A percentile compares a stretch with the other conserved stretches of the same genome.
These are phyloP conservation scores for Drosophila acutilabella DNA, from an alignment of 2,888 invertebrate species.

Conservation along the genomic window DNA sequence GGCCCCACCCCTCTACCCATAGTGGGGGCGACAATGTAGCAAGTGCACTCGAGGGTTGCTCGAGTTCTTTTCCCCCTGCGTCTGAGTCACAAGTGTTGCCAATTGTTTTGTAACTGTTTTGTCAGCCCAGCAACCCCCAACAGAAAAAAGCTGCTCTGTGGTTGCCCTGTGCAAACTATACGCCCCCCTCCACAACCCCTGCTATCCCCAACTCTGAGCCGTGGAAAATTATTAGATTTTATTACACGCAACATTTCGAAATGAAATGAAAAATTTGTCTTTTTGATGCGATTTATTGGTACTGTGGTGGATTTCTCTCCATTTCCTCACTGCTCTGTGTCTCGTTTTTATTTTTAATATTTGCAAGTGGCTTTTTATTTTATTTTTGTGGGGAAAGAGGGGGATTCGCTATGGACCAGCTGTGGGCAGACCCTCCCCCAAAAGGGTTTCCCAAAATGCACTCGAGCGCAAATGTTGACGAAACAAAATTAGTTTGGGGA, in stretches of 20 bases:
- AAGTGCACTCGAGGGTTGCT: conserved; percentile 70
- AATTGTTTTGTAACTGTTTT: conserved; percentile 77
- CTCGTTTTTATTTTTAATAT: conserved; percentile 68
- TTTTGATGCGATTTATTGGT: conserved; percentile 72
- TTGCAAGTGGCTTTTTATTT: conserved; percentile 72
- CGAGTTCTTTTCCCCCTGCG: conserved; percentile 17
- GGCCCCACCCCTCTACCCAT: conserved; percentile 8
- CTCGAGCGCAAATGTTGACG: conserved; percentile 74
- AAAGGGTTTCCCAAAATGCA: conserved; percentile 69
- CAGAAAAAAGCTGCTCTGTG: conserved; percentile 26
- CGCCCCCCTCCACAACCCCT: neutral
- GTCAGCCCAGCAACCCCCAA: conserved; percentile 57
- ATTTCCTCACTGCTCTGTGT: neutral
- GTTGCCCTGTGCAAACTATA: conserved; percentile 41
- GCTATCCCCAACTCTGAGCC: conserved; percentile 8
- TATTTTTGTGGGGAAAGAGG: neutral
- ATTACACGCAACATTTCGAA: conserved; percentile 65
- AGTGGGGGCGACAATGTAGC: conserved; percentile 28
- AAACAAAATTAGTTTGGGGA: conserved; percentile 82
- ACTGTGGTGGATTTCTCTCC: conserved; percentile 3
- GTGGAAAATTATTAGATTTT: conserved; percentile 75
- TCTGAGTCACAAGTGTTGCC: conserved; percentile 77
- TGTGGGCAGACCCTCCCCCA: conserved; percentile 26
- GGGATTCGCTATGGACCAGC: conserved; percentile 61
- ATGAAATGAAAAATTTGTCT: conserved; percentile 68